phyloP scores from a whole-genome alignment of 2,113 vertebrate species.

The Hystrix brachyura region DNA sequence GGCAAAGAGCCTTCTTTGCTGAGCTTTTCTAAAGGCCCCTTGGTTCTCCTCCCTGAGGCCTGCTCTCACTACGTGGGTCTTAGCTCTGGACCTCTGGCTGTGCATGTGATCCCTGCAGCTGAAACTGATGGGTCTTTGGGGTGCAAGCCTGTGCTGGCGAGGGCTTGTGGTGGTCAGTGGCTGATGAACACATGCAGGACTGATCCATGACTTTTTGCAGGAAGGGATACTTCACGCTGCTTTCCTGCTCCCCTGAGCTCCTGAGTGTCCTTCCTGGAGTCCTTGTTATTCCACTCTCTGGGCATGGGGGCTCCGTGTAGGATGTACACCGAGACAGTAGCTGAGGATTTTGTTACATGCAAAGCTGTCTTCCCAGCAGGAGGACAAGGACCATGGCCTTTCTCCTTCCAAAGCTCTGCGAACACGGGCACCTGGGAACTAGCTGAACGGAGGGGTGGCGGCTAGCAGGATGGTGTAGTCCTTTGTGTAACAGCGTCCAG shows the following conservation, averaged over 20 bases:
- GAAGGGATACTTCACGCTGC: background rate
- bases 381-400: background rate
- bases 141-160: background rate
- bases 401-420: background rate
- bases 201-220: background rate
- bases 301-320: background rate
- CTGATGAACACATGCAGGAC: fast-evolving
- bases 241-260: background rate
- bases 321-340: background rate
- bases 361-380: background rate
- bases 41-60: background rate
- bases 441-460: fast-evolving
- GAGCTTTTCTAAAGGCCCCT: background rate
- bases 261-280: background rate
- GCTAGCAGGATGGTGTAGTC: background rate
- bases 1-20: background rate
- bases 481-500: background rate
- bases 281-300: background rate
- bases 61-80: fast-evolving
- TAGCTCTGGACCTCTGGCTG: background rate
- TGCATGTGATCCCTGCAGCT: background rate
- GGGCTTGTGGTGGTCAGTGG: no score
- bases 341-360: background rate
- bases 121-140: background rate
- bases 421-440: background rate